Conservation (phyloP, 2,888 invertebrate species). For the Hyposoter dolosus region DNA sequence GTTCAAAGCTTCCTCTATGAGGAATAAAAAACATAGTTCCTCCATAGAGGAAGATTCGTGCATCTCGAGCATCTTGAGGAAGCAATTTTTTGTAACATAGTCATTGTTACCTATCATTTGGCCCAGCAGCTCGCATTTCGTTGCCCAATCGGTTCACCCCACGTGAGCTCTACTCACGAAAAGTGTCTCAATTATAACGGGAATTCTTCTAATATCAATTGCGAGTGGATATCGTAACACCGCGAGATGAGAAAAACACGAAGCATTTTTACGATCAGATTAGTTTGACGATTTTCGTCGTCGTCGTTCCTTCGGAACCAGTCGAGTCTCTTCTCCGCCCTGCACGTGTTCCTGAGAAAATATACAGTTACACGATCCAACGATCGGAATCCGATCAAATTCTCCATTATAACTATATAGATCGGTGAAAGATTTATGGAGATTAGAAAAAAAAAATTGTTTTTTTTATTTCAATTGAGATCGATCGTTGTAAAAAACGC, state of each 20-base stretch:
- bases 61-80: too few relatives aligned
- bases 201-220: constrained; percentile 2
- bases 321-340: background rate
- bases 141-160: background rate
- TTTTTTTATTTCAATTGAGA: background rate
- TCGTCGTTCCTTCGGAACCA: background rate
- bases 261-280: constrained; percentile 21
- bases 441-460: background rate
- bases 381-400: too few relatives aligned
- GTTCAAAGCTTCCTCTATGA: too few relatives aligned
- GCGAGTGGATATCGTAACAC: constrained; percentile 4
- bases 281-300: constrained; percentile 16
- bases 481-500: background rate
- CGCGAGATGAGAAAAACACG: background rate
- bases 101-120: background rate
- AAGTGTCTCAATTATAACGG: constrained; percentile 34
- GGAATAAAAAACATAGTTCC: too few relatives aligned
- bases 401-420: background rate
- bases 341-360: background rate
- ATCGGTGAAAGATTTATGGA: background rate
- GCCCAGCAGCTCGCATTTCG: background rate
- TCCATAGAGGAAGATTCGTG: too few relatives aligned
- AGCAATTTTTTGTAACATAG: background rate
- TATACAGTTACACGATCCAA: background rate
- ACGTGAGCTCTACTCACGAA: background rate